Base-by-base conservation (phyloP, 2,888 invertebrate species). In the Serripes groenlandicus region DNA sequence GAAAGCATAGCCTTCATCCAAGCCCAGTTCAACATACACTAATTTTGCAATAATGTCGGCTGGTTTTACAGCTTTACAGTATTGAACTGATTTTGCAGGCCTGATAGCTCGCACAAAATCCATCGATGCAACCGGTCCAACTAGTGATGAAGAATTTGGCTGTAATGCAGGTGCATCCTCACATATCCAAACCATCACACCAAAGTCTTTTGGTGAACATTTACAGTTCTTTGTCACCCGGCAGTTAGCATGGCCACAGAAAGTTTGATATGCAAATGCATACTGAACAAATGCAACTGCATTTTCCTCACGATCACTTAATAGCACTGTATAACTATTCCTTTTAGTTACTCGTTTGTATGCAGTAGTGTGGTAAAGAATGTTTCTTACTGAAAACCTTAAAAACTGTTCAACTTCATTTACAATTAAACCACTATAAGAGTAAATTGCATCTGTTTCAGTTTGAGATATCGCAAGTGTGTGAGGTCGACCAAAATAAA, bases 271-370 rank as follows among this genome's bases (percentile, higher is more conserved):
- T 56, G 56, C 7, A 56, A 56, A n/a, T 5, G 56, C 56, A 26
- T 56, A 56, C 56, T 56, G 56, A 56, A 56, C 56, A 56, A 56
- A 56, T 56, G 56, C 56, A 56, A 56, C 56, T 15, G 56, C 56
- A 56, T 56, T 56, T 15, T 7, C 56, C 56, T 56, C 56, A 56
- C 18, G 11, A 11, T 49, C 49, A 49, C 49, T 49, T 18, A 49
- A 18, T 49, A 49, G 49, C 49, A 49, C 49, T 49, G 49, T 49
- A 26, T 58, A 58, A 9, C 58, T 58, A 58, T 58, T 58, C 23
- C 58, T 58, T 58, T 58, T 18, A 58, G 18, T 58, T 58, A n/a
- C n/a, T n/a, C n/a, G n/a, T n/a, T n/a, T n/a, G n/a, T n/a, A n/a
- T n/a, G n/a, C n/a, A n/a, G n/a, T n/a, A n/a, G n/a, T n/a, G n/a